Percentiles rank a stretch among this genome's conserved stretches.
Conservation (phyloP, 2,113 vertebrate species). For the Cathartes aura region DNA sequence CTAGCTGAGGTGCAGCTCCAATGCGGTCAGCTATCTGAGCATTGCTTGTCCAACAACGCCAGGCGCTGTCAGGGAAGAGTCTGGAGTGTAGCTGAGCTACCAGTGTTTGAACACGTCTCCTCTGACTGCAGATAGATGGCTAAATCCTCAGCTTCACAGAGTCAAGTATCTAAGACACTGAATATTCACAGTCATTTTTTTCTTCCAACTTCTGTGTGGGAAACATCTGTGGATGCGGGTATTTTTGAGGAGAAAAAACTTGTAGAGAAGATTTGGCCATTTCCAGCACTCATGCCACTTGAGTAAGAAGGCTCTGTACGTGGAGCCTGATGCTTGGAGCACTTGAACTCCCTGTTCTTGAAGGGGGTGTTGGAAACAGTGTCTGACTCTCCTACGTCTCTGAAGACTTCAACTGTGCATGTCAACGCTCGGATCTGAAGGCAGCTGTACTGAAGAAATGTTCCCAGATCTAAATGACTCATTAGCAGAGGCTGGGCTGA, state of each 20-base stretch:
- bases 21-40: not conserved
- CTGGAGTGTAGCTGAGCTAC: not conserved
- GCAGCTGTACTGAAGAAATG: not conserved
- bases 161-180: not conserved
- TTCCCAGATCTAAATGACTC: conserved; percentile 37
- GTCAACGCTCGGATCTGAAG: not conserved
- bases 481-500: conserved; percentile 4
- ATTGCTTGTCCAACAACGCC: not conserved
- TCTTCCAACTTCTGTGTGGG: not conserved
- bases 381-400: not conserved
- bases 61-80: not conserved
- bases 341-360: not conserved
- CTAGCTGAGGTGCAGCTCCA: not conserved
- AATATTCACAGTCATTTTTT: not conserved
- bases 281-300: not conserved
- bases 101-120: not conserved
- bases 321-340: not conserved
- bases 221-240: not conserved
- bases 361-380: not conserved
- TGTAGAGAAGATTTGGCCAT: not conserved
- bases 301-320: accelerated
- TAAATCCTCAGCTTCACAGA: not conserved
- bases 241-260: not conserved
- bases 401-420: not conserved
- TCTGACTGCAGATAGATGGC: not conserved